These are phyloP conservation scores for Watersipora subatra DNA, from an alignment of 1,140 invertebrate genomes.

Conservation along the genomic window DNA sequence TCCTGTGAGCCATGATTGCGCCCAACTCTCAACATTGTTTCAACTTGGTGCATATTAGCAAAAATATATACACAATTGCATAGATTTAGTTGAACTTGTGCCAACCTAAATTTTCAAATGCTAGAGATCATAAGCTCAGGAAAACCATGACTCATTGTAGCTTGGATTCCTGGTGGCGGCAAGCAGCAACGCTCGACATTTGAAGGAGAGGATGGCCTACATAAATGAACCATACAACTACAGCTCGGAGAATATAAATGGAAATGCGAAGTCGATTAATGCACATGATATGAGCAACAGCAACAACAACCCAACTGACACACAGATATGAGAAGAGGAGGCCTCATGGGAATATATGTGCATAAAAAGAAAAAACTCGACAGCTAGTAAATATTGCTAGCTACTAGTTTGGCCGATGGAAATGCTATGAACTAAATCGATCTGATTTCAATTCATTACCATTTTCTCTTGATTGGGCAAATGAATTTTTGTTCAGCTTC, in stretches of 20 bases:
- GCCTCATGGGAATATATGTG: not conserved
- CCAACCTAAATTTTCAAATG: too few species aligned
- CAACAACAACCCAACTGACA: not conserved
- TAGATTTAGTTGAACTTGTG: too few species aligned
- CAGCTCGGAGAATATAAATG: not conserved
- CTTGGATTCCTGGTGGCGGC: not conserved
- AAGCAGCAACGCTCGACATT: not conserved
- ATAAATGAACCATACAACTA: not conserved
- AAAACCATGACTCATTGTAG: too few species aligned
- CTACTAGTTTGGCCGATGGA: not conserved
- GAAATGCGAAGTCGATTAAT: not conserved
- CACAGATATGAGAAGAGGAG: not conserved
- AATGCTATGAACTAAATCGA: not conserved
- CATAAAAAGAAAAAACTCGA: not conserved
- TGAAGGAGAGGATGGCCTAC: not conserved
- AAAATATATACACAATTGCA: too few species aligned
- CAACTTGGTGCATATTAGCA: too few species aligned
- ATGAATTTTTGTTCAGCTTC: too few species aligned
- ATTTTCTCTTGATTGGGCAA: too few species aligned
- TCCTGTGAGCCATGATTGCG: too few species aligned
- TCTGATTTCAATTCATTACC: too few species aligned
- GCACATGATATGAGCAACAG: not conserved
- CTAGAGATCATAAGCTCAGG: too few species aligned
- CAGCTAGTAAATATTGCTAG: not conserved
- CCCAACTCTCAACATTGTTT: too few species aligned